phyloP scores from a whole-genome alignment of 1,140 invertebrate species.

The Diorhabda carinulata region DNA sequence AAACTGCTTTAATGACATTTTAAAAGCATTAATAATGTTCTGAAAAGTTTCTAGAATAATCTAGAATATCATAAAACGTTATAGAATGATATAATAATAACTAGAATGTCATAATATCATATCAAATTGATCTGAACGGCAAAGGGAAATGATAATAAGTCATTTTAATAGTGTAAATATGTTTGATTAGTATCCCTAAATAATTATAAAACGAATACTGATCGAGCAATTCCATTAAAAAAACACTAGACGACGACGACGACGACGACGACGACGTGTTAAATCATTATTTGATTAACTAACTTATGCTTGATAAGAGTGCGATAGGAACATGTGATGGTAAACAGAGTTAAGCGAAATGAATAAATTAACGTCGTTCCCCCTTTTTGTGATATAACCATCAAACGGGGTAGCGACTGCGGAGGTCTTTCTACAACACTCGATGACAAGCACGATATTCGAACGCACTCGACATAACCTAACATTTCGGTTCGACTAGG shows the following conservation, averaged over 20 bases:
- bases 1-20: no score
- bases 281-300: background rate
- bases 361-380: background rate
- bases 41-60: no score
- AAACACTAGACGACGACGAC: background rate
- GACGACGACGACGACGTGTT: slow-evolving; percentile 1
- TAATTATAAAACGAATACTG: no score
- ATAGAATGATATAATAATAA: no score
- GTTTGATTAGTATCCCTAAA: no score
- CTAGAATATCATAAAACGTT: no score
- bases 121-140: no score
- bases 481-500: background rate
- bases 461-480: background rate
- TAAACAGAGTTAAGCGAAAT: slow-evolving; percentile 2
- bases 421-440: background rate
- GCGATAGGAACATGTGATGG: background rate
- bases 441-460: background rate
- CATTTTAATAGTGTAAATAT: no score
- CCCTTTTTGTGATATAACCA: background rate
- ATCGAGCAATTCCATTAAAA: no score
- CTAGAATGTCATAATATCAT: no score
- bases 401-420: background rate
- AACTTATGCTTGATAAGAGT: background rate
- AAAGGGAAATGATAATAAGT: no score
- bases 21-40: no score